Evolutionary conservation across 2,888 invertebrate species (phyloP).

Genomic region (Hermaeophaga mercurialis): DNA sequence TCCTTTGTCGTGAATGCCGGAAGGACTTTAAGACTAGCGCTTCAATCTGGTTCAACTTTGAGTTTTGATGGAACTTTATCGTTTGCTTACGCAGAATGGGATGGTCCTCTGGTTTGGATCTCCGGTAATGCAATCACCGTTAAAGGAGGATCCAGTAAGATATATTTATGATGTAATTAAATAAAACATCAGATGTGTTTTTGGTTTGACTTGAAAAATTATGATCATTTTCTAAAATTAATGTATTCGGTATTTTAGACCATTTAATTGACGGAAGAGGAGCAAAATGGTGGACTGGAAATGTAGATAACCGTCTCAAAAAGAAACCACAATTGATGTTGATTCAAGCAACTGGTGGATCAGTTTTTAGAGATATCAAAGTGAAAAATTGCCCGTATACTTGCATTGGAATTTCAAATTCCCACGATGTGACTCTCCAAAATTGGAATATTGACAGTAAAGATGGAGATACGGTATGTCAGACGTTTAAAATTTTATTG

Average conservation of each 20-base stretch:
- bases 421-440: not conserved
- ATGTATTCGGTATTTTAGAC: not conserved
- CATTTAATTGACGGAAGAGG: conserved; percentile 20
- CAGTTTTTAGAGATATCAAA: conserved; percentile 22
- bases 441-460: conserved; percentile 20
- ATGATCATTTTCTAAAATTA: no score
- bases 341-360: conserved; percentile 17
- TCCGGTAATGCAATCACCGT: conserved; percentile 31
- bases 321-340: conserved; percentile 19
- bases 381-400: conserved; percentile 20
- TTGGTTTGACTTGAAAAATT: not conserved
- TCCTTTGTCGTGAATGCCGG: conserved; percentile 35
- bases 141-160: conserved; percentile 24
- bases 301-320: conserved; percentile 13
- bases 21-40: conserved; percentile 25
- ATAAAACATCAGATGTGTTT: not conserved
- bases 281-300: conserved; percentile 20
- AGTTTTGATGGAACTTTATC: conserved; percentile 29
- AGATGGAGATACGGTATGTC: conserved; percentile 16
- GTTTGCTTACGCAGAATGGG: conserved; percentile 32
- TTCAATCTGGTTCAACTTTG: conserved; percentile 29
- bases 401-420: conserved; percentile 14
- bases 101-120: conserved; percentile 33
- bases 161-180: not conserved
- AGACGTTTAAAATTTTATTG: no score